Percentiles rank a stretch among this genome's conserved stretches.
phyloP scores from a whole-genome alignment of 2,113 vertebrate genomes.

The Cyanoliseus patagonus region DNA sequence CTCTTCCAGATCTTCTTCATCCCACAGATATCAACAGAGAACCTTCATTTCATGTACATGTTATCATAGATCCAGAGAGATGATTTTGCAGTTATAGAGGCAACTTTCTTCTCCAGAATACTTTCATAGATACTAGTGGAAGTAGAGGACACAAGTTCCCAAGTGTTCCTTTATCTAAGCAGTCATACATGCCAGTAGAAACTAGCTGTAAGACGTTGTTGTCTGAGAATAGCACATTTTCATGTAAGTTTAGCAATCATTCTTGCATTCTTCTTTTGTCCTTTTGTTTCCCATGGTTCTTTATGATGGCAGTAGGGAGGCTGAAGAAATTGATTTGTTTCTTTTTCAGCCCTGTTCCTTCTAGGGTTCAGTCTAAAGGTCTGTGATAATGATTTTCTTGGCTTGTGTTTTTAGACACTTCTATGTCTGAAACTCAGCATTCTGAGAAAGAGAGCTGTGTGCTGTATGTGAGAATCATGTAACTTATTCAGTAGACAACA shows the following conservation, averaged over 20 bases:
- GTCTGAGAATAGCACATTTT: not conserved
- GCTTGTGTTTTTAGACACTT: not conserved
- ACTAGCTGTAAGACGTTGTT: not conserved
- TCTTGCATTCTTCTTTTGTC: not conserved
- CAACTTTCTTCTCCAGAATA: not conserved
- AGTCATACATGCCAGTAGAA: not conserved
- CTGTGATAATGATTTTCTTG: not conserved
- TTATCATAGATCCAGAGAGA: not conserved
- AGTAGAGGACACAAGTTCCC: not conserved
- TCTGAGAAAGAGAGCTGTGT: not conserved
- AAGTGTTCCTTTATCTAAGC: not conserved
- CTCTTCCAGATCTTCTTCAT: not conserved
- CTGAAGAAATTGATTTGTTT: not conserved
- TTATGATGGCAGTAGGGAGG: not conserved
- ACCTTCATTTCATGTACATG: accelerated
- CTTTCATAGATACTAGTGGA: not conserved
- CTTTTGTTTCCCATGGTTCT: not conserved
- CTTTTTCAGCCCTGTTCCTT: not conserved
- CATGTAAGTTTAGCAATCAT: not conserved
- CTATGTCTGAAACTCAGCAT: not conserved
- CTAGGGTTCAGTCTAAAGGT: not conserved
- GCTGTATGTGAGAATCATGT: not conserved
- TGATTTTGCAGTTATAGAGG: not conserved
- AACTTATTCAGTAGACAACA: not conserved
- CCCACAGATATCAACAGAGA: not conserved